Base-by-base conservation (phyloP, 1,140 invertebrate genomes). In the Ectropis grisescens region DNA sequence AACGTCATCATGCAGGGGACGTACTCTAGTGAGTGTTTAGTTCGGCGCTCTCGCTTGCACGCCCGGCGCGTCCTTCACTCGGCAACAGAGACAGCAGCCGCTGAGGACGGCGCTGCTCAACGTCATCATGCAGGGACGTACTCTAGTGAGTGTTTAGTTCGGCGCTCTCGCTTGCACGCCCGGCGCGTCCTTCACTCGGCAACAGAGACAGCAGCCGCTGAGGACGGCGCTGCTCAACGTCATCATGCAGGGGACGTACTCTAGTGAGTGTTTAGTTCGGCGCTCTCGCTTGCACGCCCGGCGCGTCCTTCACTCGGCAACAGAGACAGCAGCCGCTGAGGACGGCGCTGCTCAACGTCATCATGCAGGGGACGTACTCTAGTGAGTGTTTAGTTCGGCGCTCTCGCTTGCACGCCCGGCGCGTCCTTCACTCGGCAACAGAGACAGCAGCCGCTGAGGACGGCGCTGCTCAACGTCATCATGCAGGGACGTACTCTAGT, bases 401-500 rank as follows among this genome's bases (percentile, higher is more conserved):
- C n/a, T n/a, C 67, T n/a, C n/a, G n/a, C n/a, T n/a, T n/a, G n/a
- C n/a, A n/a, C n/a, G n/a, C n/a, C n/a, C n/a, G n/a, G n/a, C n/a
- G 66, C 70, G 0, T 70, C 68, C 9, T 75, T 79, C 56, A 71
- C 68, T 0, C 32, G 74, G 0, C 74, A 79, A 24, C 69, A 72
- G 32, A 13, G 69, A 0, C 70, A 70, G 25, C 68, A 71, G 43
- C 24, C 68, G 27, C 47, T 79, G 10, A 31, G 74, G 1, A 58
- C 49, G 0, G 42, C 61, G 0, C 48, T 79, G 5, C 61, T 79
- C 13, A 72, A 75, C 12, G 55, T 69, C 0, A 62, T 75, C 15
- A 75, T 79, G 70, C 68, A 79, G 40, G 65, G 0, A 75, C 70
- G 0, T 79, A 67, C 28, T 54, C 66, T 0, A 75, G 72, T 78